Percentiles rank a stretch among this genome's conserved stretches.
phyloP scores from a whole-genome alignment of 2,888 invertebrate species.

The Apamea sordens region DNA sequence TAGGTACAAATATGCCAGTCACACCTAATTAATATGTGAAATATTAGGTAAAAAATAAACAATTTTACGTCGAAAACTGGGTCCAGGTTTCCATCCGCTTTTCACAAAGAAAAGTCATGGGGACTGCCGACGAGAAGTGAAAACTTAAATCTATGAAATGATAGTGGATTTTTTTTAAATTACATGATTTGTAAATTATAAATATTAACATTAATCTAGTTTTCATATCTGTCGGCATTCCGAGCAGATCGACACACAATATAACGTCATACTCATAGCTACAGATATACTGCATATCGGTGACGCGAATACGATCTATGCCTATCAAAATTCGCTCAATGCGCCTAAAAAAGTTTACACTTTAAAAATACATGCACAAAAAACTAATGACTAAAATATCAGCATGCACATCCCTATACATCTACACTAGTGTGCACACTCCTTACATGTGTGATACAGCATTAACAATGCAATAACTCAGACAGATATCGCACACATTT shows the following conservation, averaged over 20 bases:
- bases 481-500: conserved; percentile 84
- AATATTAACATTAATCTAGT: too few species aligned
- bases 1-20: background rate
- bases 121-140: too few species aligned
- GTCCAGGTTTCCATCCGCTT: background rate
- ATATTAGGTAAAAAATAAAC: background rate
- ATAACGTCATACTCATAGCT: background rate
- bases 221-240: background rate
- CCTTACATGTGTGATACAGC: conserved; percentile 44
- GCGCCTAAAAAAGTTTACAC: background rate
- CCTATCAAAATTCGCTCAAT: background rate
- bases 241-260: background rate
- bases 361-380: background rate
- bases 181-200: too few species aligned
- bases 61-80: background rate
- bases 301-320: background rate
- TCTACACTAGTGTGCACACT: background rate
- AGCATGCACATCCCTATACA: background rate
- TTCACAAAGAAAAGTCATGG: background rate
- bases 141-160: too few species aligned
- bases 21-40: background rate
- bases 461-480: conserved; percentile 81
- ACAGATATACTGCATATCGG: background rate
- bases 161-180: too few species aligned
- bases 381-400: background rate